Evolutionary conservation across 2,888 invertebrate genomes (phyloP), one percentile per base, ranked within the genome.

Genomic region (Ichneumon xanthorius): DNA sequence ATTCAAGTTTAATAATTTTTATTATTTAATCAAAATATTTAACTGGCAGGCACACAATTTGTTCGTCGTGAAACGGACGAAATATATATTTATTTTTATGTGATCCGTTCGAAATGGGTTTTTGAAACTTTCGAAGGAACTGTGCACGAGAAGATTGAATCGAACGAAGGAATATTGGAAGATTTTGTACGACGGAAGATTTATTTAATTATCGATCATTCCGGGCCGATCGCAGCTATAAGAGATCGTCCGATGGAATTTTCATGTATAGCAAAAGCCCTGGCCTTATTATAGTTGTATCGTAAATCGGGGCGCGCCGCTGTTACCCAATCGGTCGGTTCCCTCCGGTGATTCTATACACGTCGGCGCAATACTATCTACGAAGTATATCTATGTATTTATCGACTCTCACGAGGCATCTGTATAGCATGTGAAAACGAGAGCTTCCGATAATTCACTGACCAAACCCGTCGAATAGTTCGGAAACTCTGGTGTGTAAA

Each of bases 401-500:
- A 22, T 9, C 33, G 48, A 19, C 26, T 48, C 61, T 63, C 63
- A 63, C 37, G 58, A 58, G 40, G 58, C 26, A 26, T 73, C 45
- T 26, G 40, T 33, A 19, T 33, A 50, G 63, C 19, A 48, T 61
- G 30, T 53, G 67, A 40, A 77, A 77, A 50, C 67, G 33, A 22
- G 67, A 53, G 40, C 53, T 67, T 26, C 77, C 67, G 77, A 77
- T 77, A 67, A 77, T 77, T 77, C 53, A 67, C 77, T 53, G 67
- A 77, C 65, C 77, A 53, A 67, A 67, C 53, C 63, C 65, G 67
- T 37, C 67, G 67, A 67, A 77, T 67, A 77, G 67, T 77, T 77
- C 67, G 55, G 53, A 53, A 77, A 55, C 77, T 77, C 22, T 16
- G 67, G 40, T 16, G 67, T 65, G 65, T 77, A 55, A 67, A 63